These are phyloP conservation scores for Atethmia centrago DNA, from an alignment of 2,888 invertebrate genomes.

Conservation along the genomic window DNA sequence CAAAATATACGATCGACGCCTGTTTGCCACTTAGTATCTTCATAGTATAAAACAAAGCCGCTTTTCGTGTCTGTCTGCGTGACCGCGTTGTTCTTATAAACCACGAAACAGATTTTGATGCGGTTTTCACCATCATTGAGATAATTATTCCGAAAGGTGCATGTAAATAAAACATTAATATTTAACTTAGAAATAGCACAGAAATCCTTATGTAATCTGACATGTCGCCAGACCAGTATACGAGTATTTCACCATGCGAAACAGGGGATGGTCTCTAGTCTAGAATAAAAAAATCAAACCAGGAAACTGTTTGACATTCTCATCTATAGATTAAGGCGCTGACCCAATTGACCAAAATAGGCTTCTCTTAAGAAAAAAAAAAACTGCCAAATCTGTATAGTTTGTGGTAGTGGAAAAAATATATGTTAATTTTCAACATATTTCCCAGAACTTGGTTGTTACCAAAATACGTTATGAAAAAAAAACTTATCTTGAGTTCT, in stretches of 20 bases:
- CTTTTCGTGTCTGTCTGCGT: neutral
- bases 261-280: fast-evolving
- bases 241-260: neutral
- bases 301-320: neutral
- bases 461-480: too few species aligned
- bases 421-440: too few species aligned
- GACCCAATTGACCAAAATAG: too few species aligned
- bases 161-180: neutral
- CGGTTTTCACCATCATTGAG: neutral
- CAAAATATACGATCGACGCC: too few species aligned
- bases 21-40: too few species aligned
- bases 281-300: neutral
- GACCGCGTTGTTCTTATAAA: neutral
- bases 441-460: too few species aligned
- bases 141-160: neutral
- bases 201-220: neutral
- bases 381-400: too few species aligned
- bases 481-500: too few species aligned
- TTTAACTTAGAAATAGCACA: neutral
- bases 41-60: neutral
- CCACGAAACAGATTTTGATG: neutral
- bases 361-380: too few species aligned
- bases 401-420: too few species aligned
- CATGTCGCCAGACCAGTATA: too few species aligned
- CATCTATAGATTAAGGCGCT: neutral